A percentile compares a stretch with the other conserved stretches of the same genome.
Conservation (phyloP, 2,888 invertebrate genomes). For the Andrena haemorrhoa region DNA sequence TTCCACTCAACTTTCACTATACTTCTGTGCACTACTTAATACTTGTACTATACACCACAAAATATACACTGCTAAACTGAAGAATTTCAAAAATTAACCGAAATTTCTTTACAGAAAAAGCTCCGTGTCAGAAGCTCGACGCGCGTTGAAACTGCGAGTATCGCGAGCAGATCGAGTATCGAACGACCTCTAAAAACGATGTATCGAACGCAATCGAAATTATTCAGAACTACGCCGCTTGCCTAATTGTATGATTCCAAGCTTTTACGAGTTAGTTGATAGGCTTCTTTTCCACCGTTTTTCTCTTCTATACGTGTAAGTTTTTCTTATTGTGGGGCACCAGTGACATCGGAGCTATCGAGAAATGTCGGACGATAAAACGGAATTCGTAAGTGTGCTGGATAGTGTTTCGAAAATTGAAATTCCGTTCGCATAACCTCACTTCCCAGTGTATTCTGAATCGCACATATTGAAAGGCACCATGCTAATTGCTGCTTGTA, state of each 20-base stretch:
- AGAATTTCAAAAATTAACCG: conserved; percentile 11
- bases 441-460: conserved; percentile 5
- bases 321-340: conserved; percentile 31
- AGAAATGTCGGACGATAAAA: conserved; percentile 77
- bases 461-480: neutral
- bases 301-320: neutral
- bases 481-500: conserved; percentile 79
- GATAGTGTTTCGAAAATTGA: neutral
- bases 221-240: conserved; percentile 7
- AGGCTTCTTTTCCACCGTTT: conserved; percentile 16
- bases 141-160: neutral
- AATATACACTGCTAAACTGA: neutral
- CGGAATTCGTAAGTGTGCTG: conserved; percentile 76
- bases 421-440: conserved; percentile 51
- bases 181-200: conserved; percentile 12
- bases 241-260: neutral
- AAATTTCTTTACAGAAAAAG: neutral
- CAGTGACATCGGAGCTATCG: neutral
- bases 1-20: neutral
- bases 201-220: conserved; percentile 27
- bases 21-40: neutral
- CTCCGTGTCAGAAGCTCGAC: neutral
- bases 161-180: conserved; percentile 15
- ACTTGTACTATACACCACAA: neutral
- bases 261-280: conserved; percentile 13